Conservation (phyloP, 2,113 vertebrate species). For the Odontophorus gujanensis region DNA sequence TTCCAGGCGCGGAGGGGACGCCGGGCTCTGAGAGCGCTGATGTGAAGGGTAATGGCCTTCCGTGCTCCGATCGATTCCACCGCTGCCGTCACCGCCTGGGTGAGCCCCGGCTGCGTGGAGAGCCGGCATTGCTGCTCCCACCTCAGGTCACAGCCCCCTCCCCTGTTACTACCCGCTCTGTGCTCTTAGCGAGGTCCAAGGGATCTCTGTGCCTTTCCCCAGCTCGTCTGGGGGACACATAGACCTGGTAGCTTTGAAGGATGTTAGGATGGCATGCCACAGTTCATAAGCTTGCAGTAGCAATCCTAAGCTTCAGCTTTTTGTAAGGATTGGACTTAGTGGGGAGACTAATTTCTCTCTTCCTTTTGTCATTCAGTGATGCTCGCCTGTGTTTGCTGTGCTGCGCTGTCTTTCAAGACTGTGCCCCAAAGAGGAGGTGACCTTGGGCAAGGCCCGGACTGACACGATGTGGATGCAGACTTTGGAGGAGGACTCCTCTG, state of each 20-base stretch:
- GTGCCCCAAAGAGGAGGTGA: background rate
- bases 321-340: background rate
- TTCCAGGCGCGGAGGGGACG: background rate
- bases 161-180: background rate
- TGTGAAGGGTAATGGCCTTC: background rate
- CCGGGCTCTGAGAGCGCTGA: background rate
- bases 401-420: background rate
- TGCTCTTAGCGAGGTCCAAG: background rate
- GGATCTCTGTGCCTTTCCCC: background rate
- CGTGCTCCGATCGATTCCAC: background rate
- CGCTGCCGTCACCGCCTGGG: background rate
- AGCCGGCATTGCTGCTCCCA: background rate
- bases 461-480: background rate
- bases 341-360: background rate
- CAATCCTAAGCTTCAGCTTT: background rate
- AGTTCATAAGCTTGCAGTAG: background rate
- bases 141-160: rapidly evolving
- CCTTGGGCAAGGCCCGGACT: background rate
- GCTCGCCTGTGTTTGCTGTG: background rate
- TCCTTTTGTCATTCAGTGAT: background rate
- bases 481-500: background rate
- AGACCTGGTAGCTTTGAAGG: rapidly evolving
- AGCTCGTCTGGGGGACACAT: background rate
- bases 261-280: background rate
- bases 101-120: background rate